These are phyloP conservation scores for Brachionus koreanus DNA, from an alignment of 1,140 invertebrate genomes.

Conservation along the genomic window DNA sequence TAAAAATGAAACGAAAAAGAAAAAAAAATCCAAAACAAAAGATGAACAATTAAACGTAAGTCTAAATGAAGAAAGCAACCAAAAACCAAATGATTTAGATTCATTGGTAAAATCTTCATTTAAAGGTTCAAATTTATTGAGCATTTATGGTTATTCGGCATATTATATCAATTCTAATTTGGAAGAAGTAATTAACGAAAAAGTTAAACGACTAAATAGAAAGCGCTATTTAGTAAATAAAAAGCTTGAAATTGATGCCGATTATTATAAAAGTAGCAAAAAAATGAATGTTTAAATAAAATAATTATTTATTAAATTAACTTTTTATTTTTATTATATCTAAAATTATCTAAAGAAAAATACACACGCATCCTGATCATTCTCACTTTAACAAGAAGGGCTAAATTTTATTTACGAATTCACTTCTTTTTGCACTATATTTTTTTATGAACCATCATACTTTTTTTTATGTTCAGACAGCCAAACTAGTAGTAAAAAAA, in stretches of 20 bases:
- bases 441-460: no score
- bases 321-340: background rate
- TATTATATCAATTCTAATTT: slow-evolving; percentile 40
- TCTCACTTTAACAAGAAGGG: no score
- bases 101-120: slow-evolving; percentile 26
- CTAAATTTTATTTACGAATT: no score
- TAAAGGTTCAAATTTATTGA: slow-evolving; percentile 40
- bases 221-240: slow-evolving; percentile 13
- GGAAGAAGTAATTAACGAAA: slow-evolving; percentile 31
- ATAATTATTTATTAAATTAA: background rate
- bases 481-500: no score
- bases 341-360: no score
- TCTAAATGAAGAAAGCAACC: background rate
- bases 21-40: slow-evolving; percentile 27
- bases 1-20: background rate
- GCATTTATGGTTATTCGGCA: slow-evolving; percentile 34
- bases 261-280: slow-evolving; percentile 30
- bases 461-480: no score
- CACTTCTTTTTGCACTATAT: no score
- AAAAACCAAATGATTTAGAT: background rate
- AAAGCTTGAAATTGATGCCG: slow-evolving; percentile 24
- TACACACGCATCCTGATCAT: no score
- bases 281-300: slow-evolving; percentile 31
- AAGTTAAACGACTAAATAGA: slow-evolving; percentile 19
- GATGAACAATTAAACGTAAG: background rate